phyloP scores from a whole-genome alignment of 2,888 invertebrate species.

The Psylliodes chrysocephalus region DNA sequence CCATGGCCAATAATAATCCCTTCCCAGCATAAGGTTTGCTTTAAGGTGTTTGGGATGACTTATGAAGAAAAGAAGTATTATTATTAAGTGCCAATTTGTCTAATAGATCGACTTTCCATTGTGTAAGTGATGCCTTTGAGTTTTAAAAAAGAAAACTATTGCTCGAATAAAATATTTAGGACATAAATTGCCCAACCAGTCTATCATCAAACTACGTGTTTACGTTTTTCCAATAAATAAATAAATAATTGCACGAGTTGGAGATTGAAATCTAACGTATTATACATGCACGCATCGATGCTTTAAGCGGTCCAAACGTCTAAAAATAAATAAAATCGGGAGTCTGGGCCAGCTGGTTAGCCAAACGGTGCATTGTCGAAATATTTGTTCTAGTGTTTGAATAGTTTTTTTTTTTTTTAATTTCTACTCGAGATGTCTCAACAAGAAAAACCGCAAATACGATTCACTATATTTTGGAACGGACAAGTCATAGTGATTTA shows the following conservation, averaged over 20 bases:
- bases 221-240: neutral
- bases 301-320: neutral
- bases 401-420: neutral
- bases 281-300: neutral
- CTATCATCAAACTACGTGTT: neutral
- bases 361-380: neutral
- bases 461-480: constrained; percentile 76
- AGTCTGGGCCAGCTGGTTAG: constrained; percentile 6
- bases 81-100: no score
- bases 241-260: neutral
- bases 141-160: no score
- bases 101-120: no score
- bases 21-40: no score
- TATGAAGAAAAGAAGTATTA: no score
- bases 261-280: neutral
- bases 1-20: no score
- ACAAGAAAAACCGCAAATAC: constrained; percentile 72
- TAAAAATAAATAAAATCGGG: constrained; percentile 3
- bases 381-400: constrained; percentile 6
- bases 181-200: neutral
- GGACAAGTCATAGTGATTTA: constrained; percentile 74
- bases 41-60: no score
- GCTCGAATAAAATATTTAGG: neutral
- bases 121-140: no score
- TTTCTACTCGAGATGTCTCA: constrained; percentile 69